These are phyloP conservation scores for Tychaedon coryphoeus DNA, from an alignment of 2,113 vertebrate species.

Conservation along the genomic window DNA sequence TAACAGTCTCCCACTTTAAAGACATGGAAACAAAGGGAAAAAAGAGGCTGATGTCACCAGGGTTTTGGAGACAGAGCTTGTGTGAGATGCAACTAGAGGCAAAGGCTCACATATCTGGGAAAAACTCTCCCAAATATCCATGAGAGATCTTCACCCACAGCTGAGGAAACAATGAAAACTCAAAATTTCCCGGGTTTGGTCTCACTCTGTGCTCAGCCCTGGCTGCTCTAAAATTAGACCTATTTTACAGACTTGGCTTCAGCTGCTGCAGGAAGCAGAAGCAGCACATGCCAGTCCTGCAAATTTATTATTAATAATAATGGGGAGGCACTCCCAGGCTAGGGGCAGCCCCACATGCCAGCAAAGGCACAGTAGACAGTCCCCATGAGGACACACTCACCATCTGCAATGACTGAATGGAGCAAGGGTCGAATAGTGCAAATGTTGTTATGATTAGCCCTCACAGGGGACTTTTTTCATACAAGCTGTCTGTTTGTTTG, in stretches of 20 bases:
- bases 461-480: not conserved
- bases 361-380: not conserved
- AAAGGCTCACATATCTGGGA: not conserved
- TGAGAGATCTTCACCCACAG: slow-evolving; percentile 11
- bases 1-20: not conserved
- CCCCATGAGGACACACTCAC: rapidly evolving
- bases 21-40: not conserved
- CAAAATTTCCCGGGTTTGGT: slow-evolving; percentile 18
- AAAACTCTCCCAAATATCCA: slow-evolving; percentile 7
- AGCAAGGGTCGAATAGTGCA: not conserved
- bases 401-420: not conserved
- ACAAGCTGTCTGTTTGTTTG: not conserved
- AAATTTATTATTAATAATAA: not conserved
- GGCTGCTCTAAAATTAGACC: slow-evolving; percentile 50
- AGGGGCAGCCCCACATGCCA: not conserved
- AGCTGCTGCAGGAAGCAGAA: not conserved
- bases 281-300: not conserved
- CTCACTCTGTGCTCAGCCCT: not conserved
- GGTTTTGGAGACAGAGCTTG: not conserved
- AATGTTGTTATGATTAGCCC: slow-evolving; percentile 31
- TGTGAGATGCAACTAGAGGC: not conserved
- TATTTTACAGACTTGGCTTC: not conserved
- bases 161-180: slow-evolving; percentile 52
- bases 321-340: not conserved
- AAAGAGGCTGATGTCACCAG: slow-evolving; percentile 11